A percentile compares a stretch with the other conserved stretches of the same genome.
Conservation (phyloP, 2,113 vertebrate species). For the Camarhynchus parvulus region DNA sequence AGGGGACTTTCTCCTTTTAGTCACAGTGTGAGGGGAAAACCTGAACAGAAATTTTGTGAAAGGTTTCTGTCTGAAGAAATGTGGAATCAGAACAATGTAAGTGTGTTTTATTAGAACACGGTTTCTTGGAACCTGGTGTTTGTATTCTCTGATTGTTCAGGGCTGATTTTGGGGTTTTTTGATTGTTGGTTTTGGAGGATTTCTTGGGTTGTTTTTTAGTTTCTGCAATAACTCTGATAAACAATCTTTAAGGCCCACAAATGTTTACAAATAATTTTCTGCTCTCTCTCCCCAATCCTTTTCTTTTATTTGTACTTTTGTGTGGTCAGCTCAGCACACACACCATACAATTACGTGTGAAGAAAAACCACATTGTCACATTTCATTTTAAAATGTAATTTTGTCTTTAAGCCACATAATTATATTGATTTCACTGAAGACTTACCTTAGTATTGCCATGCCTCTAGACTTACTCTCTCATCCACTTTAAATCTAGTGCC, state of each 20-base stretch:
- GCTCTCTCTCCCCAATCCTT: accelerated
- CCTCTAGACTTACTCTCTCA: neutral
- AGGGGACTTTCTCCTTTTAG: neutral
- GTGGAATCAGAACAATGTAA: neutral
- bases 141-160: neutral
- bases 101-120: neutral
- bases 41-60: neutral
- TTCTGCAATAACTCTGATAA: neutral
- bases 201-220: neutral
- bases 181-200: neutral
- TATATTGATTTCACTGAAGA: neutral
- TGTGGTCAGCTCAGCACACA: neutral
- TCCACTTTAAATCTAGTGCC: neutral
- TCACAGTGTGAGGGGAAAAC: neutral
- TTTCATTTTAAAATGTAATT: neutral
- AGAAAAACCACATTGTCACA: neutral
- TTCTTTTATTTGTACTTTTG: neutral
- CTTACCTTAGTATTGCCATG: neutral
- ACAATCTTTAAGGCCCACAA: neutral
- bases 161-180: neutral
- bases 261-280: neutral
- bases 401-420: neutral
- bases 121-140: neutral
- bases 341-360: accelerated
- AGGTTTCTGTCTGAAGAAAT: neutral